Percentiles rank a stretch among this genome's conserved stretches.
These are phyloP conservation scores for Papilio glaucus DNA, from an alignment of 1,140 invertebrate genomes.

Conservation along the genomic window DNA sequence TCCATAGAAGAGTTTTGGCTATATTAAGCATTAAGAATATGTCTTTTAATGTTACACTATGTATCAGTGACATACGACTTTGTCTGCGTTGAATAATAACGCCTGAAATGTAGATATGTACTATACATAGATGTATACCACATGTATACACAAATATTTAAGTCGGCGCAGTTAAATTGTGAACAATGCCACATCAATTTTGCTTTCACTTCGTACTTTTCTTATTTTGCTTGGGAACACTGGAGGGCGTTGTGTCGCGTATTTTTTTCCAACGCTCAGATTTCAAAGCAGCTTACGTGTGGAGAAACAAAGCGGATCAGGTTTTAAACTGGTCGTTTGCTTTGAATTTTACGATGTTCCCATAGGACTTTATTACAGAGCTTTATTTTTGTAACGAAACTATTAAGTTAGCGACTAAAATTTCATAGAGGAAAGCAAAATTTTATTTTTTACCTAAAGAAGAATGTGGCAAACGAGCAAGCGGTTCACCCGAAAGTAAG, in stretches of 20 bases:
- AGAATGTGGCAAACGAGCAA: too few species aligned
- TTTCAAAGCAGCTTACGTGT: slow-evolving; percentile 34
- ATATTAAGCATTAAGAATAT: too few species aligned
- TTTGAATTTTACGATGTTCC: background rate
- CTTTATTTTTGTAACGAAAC: background rate
- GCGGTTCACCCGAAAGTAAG: too few species aligned
- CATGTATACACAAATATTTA: background rate
- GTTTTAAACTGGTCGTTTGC: slow-evolving; percentile 15
- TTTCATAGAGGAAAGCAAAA: too few species aligned
- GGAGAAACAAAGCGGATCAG: slow-evolving; percentile 28
- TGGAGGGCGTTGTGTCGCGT: slow-evolving; percentile 34
- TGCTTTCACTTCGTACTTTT: slow-evolving; percentile 36
- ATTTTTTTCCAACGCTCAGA: slow-evolving; percentile 32
- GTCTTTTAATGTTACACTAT: too few species aligned
- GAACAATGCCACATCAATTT: slow-evolving; percentile 38
- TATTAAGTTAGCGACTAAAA: too few species aligned
- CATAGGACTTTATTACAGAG: slow-evolving; percentile 4
- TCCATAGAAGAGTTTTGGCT: too few species aligned
- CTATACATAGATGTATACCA: too few species aligned
- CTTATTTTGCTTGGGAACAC: slow-evolving; percentile 23
- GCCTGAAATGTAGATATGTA: too few species aligned
- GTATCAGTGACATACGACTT: too few species aligned
- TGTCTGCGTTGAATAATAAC: too few species aligned
- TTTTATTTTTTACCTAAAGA: too few species aligned
- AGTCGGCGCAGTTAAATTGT: slow-evolving; percentile 29